A percentile compares a stretch with the other conserved stretches of the same genome.
These are phyloP conservation scores for Omphaloscelis lunosa DNA, from an alignment of 2,888 invertebrate species.

Conservation along the genomic window DNA sequence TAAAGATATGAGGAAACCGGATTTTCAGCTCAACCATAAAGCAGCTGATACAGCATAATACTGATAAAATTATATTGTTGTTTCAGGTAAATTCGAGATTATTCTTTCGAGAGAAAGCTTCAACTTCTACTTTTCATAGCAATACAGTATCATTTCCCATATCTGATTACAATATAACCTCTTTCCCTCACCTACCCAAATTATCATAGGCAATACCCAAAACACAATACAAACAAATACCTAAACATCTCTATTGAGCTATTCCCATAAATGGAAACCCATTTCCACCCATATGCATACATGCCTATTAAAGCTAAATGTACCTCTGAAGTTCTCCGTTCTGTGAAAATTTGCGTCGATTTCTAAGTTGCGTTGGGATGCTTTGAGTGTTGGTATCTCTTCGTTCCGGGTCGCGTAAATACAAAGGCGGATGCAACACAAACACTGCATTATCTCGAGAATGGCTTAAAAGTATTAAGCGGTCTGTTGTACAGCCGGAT, in stretches of 20 bases:
- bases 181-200: conserved; percentile 7
- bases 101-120: too few species aligned
- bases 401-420: conserved; percentile 12
- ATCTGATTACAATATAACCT: conserved; percentile 15
- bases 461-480: not conserved
- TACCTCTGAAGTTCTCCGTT: not conserved
- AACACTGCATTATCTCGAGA: not conserved
- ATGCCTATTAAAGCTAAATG: not conserved
- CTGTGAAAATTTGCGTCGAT: conserved; percentile 19
- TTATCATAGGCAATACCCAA: conserved; percentile 35
- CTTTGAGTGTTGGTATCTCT: conserved; percentile 7
- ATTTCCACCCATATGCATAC: not conserved
- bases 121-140: not conserved
- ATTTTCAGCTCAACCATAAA: not conserved
- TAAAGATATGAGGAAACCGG: not conserved
- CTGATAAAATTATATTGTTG: conserved; percentile 4
- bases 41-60: not conserved
- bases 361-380: not conserved
- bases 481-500: not conserved
- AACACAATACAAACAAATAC: conserved; percentile 39
- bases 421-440: too few species aligned
- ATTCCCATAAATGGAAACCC: conserved; percentile 3
- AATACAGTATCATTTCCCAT: conserved; percentile 11
- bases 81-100: conserved; percentile 34
- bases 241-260: conserved; percentile 18